Conservation (phyloP, 2,797 vertebrate species). For the Poeciliopsis paucimaculata region DNA sequence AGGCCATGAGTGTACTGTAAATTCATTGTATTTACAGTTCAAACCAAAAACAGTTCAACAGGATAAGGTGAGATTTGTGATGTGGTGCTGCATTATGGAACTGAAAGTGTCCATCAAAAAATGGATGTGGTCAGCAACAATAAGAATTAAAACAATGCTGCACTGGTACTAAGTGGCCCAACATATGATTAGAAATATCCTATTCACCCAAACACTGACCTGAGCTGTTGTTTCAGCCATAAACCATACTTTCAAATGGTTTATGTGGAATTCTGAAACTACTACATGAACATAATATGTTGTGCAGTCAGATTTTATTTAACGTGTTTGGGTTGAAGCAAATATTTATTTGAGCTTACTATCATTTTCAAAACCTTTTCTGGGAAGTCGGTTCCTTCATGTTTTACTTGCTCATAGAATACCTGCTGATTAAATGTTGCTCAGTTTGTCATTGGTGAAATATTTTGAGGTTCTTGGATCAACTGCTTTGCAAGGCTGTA, state of each 20-base stretch:
- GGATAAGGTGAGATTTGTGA: background rate
- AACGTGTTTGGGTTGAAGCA: background rate
- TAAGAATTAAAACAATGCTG: background rate
- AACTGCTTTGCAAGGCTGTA: conserved; percentile 26
- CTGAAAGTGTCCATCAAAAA: background rate
- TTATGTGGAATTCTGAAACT: background rate
- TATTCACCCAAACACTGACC: background rate
- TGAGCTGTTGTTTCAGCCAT: background rate
- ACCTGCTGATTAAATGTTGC: background rate
- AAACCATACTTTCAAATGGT: background rate
- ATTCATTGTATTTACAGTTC: background rate
- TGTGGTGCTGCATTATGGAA: background rate
- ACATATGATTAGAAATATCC: background rate
- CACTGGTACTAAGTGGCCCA: background rate
- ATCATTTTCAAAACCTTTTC: background rate
- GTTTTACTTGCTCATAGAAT: conserved; percentile 12
- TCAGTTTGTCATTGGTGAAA: conserved; percentile 14
- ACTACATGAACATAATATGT: background rate
- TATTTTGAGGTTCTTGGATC: conserved; percentile 19
- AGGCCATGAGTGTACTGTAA: background rate
- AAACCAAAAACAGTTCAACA: background rate
- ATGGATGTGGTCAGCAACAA: background rate
- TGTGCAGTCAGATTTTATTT: background rate
- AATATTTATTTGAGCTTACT: background rate
- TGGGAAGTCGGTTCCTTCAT: background rate